A percentile compares a stretch with the other conserved stretches of the same genome.
phyloP scores from a whole-genome alignment of 2,797 vertebrate genomes.

The Phataginus tricuspis region DNA sequence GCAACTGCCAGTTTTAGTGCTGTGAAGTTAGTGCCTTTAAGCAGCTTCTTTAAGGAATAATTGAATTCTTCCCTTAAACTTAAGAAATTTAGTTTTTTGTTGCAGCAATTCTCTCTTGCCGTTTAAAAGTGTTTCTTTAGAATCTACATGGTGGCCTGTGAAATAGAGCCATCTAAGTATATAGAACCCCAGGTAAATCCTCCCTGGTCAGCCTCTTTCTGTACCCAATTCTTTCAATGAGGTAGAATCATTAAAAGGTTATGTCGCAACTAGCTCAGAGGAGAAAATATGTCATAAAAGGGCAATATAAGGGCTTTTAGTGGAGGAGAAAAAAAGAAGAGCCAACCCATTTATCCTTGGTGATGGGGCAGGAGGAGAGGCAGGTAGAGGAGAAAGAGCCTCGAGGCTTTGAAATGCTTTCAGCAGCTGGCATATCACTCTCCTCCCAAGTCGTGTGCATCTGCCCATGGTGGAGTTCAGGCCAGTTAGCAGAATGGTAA shows the following conservation, averaged over 20 bases:
- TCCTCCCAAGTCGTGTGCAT: not conserved
- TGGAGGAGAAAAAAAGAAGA: not conserved
- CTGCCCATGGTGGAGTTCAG: not conserved
- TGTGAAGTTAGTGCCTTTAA: not conserved
- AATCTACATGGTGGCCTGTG: not conserved
- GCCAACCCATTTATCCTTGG: slow-evolving; percentile 2
- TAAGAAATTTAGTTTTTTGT: not conserved
- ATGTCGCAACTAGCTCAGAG: not conserved
- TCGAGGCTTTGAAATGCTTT: not conserved
- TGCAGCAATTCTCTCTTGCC: not conserved
- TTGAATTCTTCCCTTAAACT: not conserved
- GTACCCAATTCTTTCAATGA: not conserved
- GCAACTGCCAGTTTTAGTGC: not conserved
- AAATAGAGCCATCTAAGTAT: not conserved
- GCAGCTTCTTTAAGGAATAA: not conserved
- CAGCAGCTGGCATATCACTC: not conserved
- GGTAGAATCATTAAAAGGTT: slow-evolving; percentile 11
- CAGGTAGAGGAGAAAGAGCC: not conserved
- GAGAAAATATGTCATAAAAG: slow-evolving; percentile 44
- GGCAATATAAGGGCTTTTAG: not conserved
- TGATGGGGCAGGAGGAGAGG: not conserved
- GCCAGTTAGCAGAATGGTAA: not conserved
- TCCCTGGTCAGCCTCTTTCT: not conserved
- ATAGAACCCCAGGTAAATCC: not conserved
- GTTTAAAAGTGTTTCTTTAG: not conserved